Evolutionary conservation across 2,797 vertebrate species (phyloP).

Genomic region (Arnoldichthys spilopterus): DNA sequence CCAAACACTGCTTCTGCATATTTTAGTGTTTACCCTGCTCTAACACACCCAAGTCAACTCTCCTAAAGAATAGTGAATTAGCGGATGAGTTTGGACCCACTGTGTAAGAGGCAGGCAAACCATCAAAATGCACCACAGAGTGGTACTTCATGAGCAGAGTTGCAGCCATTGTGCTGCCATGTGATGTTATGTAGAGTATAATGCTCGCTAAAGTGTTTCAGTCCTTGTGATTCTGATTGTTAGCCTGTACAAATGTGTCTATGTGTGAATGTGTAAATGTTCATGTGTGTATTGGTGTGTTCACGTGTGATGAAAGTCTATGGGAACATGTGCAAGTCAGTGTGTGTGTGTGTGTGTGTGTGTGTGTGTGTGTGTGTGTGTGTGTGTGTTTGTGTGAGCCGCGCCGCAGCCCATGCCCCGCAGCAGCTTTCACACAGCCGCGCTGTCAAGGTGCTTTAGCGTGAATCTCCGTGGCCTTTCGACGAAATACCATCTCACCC

Average conservation of each 20-base stretch:
- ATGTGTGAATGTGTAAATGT: slow-evolving; percentile 17
- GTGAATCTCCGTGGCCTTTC: slow-evolving; percentile 73
- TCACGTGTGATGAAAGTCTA: too few relatives aligned
- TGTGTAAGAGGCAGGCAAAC: background rate
- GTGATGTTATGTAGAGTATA: background rate
- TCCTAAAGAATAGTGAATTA: background rate
- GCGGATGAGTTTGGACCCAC: background rate
- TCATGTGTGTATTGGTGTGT: slow-evolving; percentile 7
- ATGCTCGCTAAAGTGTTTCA: background rate
- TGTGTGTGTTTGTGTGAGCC: slow-evolving; percentile 39
- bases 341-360: slow-evolving; percentile 2
- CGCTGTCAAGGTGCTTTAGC: slow-evolving; percentile 73
- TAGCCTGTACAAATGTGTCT: slow-evolving; percentile 37
- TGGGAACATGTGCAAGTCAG: too few relatives aligned
- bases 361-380: slow-evolving; percentile 44
- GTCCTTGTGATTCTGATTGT: background rate
- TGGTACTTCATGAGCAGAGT: background rate
- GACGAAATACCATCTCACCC: slow-evolving; percentile 63
- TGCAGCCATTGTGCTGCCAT: background rate
- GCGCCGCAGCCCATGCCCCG: slow-evolving; percentile 59
- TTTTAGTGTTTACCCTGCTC: background rate
- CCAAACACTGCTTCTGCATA: background rate
- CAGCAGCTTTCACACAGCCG: slow-evolving; percentile 69
- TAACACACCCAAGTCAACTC: background rate
- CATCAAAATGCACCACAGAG: background rate